phyloP scores from a whole-genome alignment of 53 echinoderm and acorn worm genomes.

The Echinarachnius parma region DNA sequence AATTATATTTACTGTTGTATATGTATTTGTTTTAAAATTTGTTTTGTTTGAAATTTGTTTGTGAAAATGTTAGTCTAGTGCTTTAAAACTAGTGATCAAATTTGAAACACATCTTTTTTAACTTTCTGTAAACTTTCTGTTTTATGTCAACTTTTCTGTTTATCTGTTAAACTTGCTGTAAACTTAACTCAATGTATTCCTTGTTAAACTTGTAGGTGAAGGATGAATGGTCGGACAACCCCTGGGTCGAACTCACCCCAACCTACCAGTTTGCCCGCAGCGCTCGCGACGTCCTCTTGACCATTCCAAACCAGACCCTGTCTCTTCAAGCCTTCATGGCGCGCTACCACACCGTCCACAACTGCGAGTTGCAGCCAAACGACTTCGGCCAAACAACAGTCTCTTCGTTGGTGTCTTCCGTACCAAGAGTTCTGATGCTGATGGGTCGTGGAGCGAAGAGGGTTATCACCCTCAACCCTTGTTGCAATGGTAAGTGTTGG shows the following conservation, averaged over 20 bases:
- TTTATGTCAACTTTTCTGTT: too few species aligned
- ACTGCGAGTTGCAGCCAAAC: constrained; percentile 53
- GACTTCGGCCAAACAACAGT: constrained; percentile 76
- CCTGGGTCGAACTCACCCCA: constrained; percentile 72
- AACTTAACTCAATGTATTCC: too few species aligned
- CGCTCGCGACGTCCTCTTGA: constrained; percentile 68
- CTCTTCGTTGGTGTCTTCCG: constrained; percentile 65
- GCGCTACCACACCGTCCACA: constrained; percentile 50
- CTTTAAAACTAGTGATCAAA: too few species aligned
- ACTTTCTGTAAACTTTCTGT: too few species aligned
- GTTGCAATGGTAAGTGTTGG: constrained; percentile 77
- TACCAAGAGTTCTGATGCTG: constrained; percentile 79
- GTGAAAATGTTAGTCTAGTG: too few species aligned
- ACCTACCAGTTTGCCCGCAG: constrained; percentile 90
- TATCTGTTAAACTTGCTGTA: too few species aligned
- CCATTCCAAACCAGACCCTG: constrained; percentile 35
- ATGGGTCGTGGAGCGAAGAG: constrained; percentile 72
- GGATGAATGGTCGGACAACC: constrained; percentile 82
- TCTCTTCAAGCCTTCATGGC: constrained; percentile 71
- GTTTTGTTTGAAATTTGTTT: too few species aligned
- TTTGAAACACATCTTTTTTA: too few species aligned
- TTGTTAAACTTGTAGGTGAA: constrained; percentile 70
- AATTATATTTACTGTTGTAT: too few species aligned
- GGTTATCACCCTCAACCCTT: constrained; percentile 77
- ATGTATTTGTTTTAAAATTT: too few species aligned